These are phyloP conservation scores for Apogon hyalosoma DNA, from an alignment of 2,797 vertebrate genomes.

Conservation along the genomic window DNA sequence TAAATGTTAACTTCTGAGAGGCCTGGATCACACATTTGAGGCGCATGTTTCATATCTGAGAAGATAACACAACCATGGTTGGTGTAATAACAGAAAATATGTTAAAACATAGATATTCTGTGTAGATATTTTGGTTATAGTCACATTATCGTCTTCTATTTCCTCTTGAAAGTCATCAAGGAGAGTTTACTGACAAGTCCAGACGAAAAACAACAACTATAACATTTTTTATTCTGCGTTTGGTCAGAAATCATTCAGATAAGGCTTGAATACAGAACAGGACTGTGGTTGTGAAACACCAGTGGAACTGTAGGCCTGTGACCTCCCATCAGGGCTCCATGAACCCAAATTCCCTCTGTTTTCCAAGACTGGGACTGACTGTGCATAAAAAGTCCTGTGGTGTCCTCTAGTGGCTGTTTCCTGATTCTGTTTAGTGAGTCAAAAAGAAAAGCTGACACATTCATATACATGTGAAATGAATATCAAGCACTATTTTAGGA, in stretches of 20 bases:
- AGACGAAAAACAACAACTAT: not conserved
- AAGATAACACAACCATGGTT: slow-evolving; percentile 11
- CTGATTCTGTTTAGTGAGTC: not conserved
- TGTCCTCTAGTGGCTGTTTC: slow-evolving; percentile 74
- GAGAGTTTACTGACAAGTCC: not conserved
- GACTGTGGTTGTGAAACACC: not conserved
- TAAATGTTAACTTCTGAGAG: slow-evolving; percentile 92
- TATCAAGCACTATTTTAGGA: not conserved
- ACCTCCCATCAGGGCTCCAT: slow-evolving; percentile 35
- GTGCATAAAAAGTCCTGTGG: slow-evolving; percentile 55
- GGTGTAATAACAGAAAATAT: not conserved
- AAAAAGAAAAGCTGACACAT: not conserved
- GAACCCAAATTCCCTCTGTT: not conserved
- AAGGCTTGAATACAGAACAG: not conserved
- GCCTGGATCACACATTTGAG: slow-evolving; percentile 90
- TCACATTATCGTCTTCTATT: not conserved
- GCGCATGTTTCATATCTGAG: not conserved
- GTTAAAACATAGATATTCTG: not conserved
- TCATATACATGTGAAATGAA: not conserved
- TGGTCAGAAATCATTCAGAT: not conserved
- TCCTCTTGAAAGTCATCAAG: not conserved
- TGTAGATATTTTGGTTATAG: not conserved
- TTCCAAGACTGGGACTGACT: not conserved
- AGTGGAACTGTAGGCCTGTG: slow-evolving; percentile 30
- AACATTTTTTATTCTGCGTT: not conserved